Evolutionary conservation across 64 coral and sea anemone species (phyloP).

Genomic region (Astreopora myriophthalma): DNA sequence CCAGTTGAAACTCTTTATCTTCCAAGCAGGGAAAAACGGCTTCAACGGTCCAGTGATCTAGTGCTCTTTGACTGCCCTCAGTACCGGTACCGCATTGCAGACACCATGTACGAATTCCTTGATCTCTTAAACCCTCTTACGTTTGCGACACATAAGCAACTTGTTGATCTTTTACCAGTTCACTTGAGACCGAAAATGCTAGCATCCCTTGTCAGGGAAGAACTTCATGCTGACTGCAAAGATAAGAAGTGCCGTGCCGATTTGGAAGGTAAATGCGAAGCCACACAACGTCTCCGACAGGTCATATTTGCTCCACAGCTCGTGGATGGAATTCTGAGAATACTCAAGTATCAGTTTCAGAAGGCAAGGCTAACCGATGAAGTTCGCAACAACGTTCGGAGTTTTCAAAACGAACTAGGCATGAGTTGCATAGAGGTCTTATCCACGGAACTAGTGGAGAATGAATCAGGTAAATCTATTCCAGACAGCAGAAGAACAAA

Average conservation of each 20-base stretch:
- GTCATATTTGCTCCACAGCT: constrained; percentile 62
- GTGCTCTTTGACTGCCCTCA: constrained; percentile 50
- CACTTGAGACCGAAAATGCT: constrained; percentile 56
- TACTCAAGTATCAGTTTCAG: constrained; percentile 63
- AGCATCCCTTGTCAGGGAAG: constrained; percentile 60
- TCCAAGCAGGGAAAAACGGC: constrained; percentile 31
- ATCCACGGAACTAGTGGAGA: constrained; percentile 59
- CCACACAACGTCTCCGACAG: constrained; percentile 23
- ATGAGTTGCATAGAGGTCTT: constrained; percentile 75
- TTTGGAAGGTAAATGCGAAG: constrained; percentile 36
- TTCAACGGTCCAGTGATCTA: constrained; percentile 57
- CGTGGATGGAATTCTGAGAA: constrained; percentile 68
- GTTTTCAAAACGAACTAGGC: constrained; percentile 37
- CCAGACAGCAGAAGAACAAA: constrained; percentile 1
- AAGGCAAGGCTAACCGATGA: constrained; percentile 27
- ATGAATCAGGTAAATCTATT: constrained; percentile 41
- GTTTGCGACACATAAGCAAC: background rate
- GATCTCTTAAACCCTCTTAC: background rate
- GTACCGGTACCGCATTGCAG: background rate
- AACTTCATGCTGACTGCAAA: constrained; percentile 60
- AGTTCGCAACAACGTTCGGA: constrained; percentile 36
- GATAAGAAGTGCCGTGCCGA: constrained; percentile 50
- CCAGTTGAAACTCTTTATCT: constrained; percentile 53
- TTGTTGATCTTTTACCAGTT: constrained; percentile 55
- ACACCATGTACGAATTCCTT: background rate